phyloP scores from a whole-genome alignment of 2,888 invertebrate genomes.

The Spodoptera picta region DNA sequence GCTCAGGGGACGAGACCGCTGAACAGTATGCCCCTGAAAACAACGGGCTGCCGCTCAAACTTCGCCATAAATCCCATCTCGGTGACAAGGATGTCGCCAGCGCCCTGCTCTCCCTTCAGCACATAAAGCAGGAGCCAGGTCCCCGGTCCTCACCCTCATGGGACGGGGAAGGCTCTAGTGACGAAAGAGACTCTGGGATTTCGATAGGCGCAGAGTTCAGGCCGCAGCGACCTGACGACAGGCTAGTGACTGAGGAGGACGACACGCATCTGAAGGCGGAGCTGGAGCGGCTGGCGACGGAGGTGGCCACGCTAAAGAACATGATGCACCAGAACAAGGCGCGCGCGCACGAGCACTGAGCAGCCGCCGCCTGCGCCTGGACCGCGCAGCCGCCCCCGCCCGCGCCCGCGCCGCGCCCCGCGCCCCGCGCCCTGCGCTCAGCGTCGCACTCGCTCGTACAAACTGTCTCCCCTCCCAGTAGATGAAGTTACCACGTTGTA shows the following conservation, averaged over 20 bases:
- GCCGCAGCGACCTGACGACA: conserved; percentile 77
- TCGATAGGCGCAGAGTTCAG: conserved; percentile 93
- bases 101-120: conserved; percentile 94
- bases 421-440: conserved; percentile 50
- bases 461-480: conserved; percentile 80
- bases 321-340: conserved; percentile 91
- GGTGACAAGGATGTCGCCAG: conserved; percentile 97
- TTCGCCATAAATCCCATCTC: conserved; percentile 96
- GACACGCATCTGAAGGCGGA: conserved; percentile 95
- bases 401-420: conserved; percentile 50
- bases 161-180: conserved; percentile 96
- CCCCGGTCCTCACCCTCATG: conserved; percentile 94
- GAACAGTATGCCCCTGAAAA: conserved; percentile 90
- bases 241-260: conserved; percentile 87
- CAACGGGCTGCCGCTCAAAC: conserved; percentile 95
- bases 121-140: conserved; percentile 95
- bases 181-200: conserved; percentile 96
- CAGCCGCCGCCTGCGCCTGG: conserved; percentile 71
- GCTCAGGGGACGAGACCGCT: conserved; percentile 87
- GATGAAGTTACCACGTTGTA: conserved; percentile 87
- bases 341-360: conserved; percentile 85
- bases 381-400: conserved; percentile 66
- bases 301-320: conserved; percentile 96
- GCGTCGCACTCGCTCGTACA: conserved; percentile 77
- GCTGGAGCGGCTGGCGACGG: conserved; percentile 95